Percentiles rank a stretch among this genome's conserved stretches.
phyloP scores from a whole-genome alignment of 2,888 invertebrate genomes.

The Drosophila borborema region DNA sequence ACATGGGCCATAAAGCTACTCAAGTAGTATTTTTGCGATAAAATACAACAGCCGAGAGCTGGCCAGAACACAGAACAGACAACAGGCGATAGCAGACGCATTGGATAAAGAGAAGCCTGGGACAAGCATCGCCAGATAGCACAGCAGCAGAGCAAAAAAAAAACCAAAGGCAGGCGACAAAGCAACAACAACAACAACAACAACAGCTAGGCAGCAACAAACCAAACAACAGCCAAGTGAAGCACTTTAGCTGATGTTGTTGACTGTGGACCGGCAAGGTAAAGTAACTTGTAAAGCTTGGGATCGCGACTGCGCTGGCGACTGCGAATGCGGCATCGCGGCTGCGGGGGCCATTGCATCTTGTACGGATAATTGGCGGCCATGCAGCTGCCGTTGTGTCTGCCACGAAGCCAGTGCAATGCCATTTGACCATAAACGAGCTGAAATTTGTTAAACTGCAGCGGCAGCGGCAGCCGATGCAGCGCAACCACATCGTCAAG shows the following conservation, averaged over 20 bases:
- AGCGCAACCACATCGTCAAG: conserved; percentile 59
- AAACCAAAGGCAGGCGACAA: conserved; percentile 57
- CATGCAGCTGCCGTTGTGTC: conserved; percentile 77
- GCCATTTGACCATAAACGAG: conserved; percentile 83
- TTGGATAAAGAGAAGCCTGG: conserved; percentile 75
- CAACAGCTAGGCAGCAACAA: conserved; percentile 35
- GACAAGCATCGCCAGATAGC: conserved; percentile 67
- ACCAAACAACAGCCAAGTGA: conserved; percentile 58
- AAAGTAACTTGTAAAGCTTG: conserved; percentile 79
- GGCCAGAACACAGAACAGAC: conserved; percentile 37
- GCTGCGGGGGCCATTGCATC: conserved; percentile 59
- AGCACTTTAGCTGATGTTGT: conserved; percentile 74
- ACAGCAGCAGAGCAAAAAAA: background rate
- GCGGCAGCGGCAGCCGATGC: conserved; percentile 21
- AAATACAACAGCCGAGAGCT: conserved; percentile 72
- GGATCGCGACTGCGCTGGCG: conserved; percentile 39
- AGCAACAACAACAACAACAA: conserved; percentile 60
- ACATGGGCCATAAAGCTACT: conserved; percentile 82
- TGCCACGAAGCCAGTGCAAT: conserved; percentile 67
- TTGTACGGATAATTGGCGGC: conserved; percentile 81
- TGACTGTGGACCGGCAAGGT: conserved; percentile 67
- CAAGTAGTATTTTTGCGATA: conserved; percentile 83
- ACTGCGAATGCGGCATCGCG: conserved; percentile 23
- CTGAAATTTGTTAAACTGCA: conserved; percentile 78
- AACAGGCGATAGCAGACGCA: conserved; percentile 65